Base-by-base conservation (phyloP, 2,113 vertebrate species). In the Channa maculata region DNA sequence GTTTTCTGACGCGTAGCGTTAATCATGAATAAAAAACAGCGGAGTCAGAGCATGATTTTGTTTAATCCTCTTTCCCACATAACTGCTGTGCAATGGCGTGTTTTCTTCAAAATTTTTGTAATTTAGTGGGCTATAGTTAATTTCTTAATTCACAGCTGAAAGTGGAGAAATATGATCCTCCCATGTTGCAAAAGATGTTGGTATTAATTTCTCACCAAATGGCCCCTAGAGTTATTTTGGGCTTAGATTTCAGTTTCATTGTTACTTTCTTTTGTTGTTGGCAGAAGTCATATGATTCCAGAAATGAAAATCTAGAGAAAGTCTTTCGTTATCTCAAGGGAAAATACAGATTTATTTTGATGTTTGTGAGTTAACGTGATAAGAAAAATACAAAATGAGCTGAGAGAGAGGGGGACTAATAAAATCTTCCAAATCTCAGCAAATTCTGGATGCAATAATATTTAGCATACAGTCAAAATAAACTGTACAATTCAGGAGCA, bases 281-380 rank as follows among this genome's bases (percentile, higher is more conserved):
- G 5, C 2, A 13, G 10, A 6, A 57, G 51, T 82, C 74, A 83
- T n/a, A 13, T 80, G 79, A 79, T 67, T 1, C 61, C 60, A 60
- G 4, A 44, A 66, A 15, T 74, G n/a, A 24, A 24, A 2, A 9
- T 34, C 39, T 41, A 41, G 6, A 41, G 44, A 3, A 45, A 12
- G 3, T 11, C 9, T 45, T 3, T 45, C 3, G 44, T 9, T 11
- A 45, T 11, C 44, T 11, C 10, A 11, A 11, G 10, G 44, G 24
- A 24, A 24, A 24, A 24, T 24, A 24, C 24, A 24, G 24, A 24
- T 24, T 24, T 24, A 24, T 24, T 24, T 24, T 24, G 24, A 24
- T 24, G 24, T 24, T 24, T 24, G 24, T 24, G 24, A 24, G 24
- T 24, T 24, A 24, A 24, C 1, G 24, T 24, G 24, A 24, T 24